Evolutionary conservation across 2,888 invertebrate species (phyloP), one percentile per base, ranked within the genome.

Genomic region (Tetheella fluctuosa): DNA sequence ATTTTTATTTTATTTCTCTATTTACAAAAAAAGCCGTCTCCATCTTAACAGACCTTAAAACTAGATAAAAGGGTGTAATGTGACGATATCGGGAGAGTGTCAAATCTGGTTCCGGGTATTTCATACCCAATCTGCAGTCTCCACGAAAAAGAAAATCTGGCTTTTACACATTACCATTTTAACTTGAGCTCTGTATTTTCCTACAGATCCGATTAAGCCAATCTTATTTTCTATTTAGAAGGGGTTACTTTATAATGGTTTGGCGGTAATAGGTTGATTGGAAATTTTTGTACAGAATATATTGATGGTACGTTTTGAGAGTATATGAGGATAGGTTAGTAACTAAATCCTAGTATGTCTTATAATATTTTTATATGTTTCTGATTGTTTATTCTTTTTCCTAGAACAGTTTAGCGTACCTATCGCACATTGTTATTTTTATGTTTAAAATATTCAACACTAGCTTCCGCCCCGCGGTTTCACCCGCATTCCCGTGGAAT

Each of bases 21-120:
- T n/a, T 13, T 15, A 2, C 2, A 17, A 59, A 62, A 25, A 69
- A 79, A 80, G 76, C 71, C 59, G 30, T 39, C 54, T 84, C 71
- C 77, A 82, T 55, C 73, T 63, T 61, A 59, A 7, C 30, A n/a
- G 75, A 59, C 79, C 60, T 73, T 64, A 76, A 79, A 82, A 79
- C 64, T 73, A 71, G 63, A 72, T 72, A 69, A 71, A 80, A 79
- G 74, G 83, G 80, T 81, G 77, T 85, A 84, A 86, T 83, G 80
- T 83, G 83, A 83, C 84, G 78, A 84, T 84, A 83, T 83, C 83
- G 83, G 34, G 77, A 72, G 80, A 84, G 84, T 86, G 86, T 88
- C 87, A 87, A 88, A 88, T 86, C 83, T 83, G 83, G 84, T 82
- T 84, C 80, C 80, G 83, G 79, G 80, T 81, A 81, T 83, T 86